A percentile compares a stretch with the other conserved stretches of the same genome.
Conservation (phyloP, 2,888 invertebrate species). For the Parnassius orleans region DNA sequence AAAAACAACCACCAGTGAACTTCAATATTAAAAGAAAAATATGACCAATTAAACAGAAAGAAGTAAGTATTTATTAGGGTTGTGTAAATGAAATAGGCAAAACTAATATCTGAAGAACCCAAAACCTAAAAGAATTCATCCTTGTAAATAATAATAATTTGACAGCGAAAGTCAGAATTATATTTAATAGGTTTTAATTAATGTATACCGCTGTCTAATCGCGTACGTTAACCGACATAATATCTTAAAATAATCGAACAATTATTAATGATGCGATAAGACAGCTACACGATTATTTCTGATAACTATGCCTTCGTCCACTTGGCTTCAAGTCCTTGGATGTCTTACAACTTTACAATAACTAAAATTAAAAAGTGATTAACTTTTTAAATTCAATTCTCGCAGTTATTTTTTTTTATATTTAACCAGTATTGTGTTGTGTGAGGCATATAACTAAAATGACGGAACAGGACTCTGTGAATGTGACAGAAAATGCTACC, state of each 20-base stretch:
- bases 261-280: conserved; percentile 71
- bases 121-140: no score
- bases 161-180: no score
- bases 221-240: conserved; percentile 7
- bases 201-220: conserved; percentile 21
- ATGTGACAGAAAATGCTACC: conserved; percentile 45
- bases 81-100: no score
- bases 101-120: no score
- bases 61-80: no score
- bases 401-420: background rate
- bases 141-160: no score
- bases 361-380: conserved; percentile 17
- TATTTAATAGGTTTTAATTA: background rate
- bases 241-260: conserved; percentile 49
- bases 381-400: conserved; percentile 22
- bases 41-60: no score
- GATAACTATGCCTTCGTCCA: conserved; percentile 58
- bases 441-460: conserved; percentile 40
- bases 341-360: conserved; percentile 34
- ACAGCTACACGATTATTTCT: conserved; percentile 56
- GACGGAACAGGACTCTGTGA: conserved; percentile 59
- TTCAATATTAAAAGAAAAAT: no score
- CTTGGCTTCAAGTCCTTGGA: conserved; percentile 56
- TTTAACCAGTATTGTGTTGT: conserved; percentile 15
- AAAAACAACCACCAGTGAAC: no score